Percentiles rank a stretch among this genome's conserved stretches.
Conservation (phyloP, 2,113 vertebrate genomes). For the Bothrops jararaca region DNA sequence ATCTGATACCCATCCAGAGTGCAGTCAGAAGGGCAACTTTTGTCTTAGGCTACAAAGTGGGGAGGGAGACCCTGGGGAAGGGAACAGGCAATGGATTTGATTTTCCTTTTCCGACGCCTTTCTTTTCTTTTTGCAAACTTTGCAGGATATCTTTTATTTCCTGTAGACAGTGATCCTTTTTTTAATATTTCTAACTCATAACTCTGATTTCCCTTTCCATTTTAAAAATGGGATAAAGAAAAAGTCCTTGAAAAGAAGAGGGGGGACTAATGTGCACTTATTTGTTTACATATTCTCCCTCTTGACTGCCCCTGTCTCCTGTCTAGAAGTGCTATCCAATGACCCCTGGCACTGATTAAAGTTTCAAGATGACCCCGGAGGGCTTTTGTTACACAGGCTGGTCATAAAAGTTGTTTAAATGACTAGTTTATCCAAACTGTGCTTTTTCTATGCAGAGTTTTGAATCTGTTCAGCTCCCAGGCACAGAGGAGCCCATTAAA, state of each 20-base stretch:
- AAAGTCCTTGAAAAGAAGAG: constrained; percentile 44
- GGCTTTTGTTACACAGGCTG: constrained; percentile 78
- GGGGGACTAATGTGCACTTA: constrained; percentile 44
- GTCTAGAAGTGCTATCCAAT: constrained; percentile 77
- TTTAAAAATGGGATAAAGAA: background rate
- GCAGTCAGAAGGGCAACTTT: constrained; percentile 70
- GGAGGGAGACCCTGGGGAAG: constrained; percentile 20
- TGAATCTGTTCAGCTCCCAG: constrained; percentile 52
- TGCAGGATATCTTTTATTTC: constrained; percentile 65
- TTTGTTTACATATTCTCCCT: constrained; percentile 60
- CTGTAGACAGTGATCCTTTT: constrained; percentile 54
- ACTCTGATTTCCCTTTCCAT: constrained; percentile 20
- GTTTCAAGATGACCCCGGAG: constrained; percentile 76
- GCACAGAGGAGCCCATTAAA: constrained; percentile 34
- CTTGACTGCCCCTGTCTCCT: constrained; percentile 60
- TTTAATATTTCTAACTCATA: constrained; percentile 60
- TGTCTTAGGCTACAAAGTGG: constrained; percentile 65
- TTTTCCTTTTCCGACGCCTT: constrained; percentile 1
- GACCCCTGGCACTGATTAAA: constrained; percentile 89
- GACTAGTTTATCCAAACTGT: constrained; percentile 66
- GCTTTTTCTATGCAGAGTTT: constrained; percentile 49
- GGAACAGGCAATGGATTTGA: constrained; percentile 44
- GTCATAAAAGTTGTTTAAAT: constrained; percentile 74
- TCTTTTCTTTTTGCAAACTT: constrained; percentile 56
- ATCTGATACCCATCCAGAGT: constrained; percentile 74